Base-by-base conservation (phyloP, 2,888 invertebrate species). In the Camponotus fellah region DNA sequence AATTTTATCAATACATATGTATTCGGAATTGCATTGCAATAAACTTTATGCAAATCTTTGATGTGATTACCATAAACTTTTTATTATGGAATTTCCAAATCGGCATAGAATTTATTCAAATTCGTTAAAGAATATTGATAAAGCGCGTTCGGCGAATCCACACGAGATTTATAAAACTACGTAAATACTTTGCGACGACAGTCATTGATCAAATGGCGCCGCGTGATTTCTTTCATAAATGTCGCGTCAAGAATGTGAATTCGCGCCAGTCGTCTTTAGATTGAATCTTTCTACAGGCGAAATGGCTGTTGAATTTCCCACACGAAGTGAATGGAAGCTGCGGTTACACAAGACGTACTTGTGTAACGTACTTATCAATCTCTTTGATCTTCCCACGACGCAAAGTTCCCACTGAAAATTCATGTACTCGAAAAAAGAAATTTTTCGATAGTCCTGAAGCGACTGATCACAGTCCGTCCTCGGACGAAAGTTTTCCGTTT, bases 161-260 rank as follows among this genome's bases (percentile, higher is more conserved):
- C 12, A 14, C 43, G 43, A 14, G 6, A 6, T 49, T 17, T 49
- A 49, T 17, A 14, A 14, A 53, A n/a, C 8, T n/a, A 53, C 6
- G 17, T 49, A 53, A n/a, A n/a, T 53, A n/a, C 8, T 53, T n/a
- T 8, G 60, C 9, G 4, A 64, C 37, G 12, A 9, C 12, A 66
- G 34, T 68, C 2, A 10, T 65, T 32, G 49, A 56, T 43, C 10
- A 4, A 79, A 21, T 43, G 62, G 6, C 56, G 17, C 9, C 46
- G 56, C 74, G 82, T 74, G 77, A 87, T 77, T 84, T 84, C 83
- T 75, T 82, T 83, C 72, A 82, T 84, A 84, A 86, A 83, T 75
- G 75, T 79, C 84, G 12, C 26, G 76, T 80, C 62, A 77, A 62
- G 2, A 46, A 26, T 60, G 56, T 64, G 49, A 71, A 68, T 9